These are phyloP conservation scores for Pandion haliaetus DNA, from an alignment of 2,113 vertebrate genomes.

Conservation along the genomic window DNA sequence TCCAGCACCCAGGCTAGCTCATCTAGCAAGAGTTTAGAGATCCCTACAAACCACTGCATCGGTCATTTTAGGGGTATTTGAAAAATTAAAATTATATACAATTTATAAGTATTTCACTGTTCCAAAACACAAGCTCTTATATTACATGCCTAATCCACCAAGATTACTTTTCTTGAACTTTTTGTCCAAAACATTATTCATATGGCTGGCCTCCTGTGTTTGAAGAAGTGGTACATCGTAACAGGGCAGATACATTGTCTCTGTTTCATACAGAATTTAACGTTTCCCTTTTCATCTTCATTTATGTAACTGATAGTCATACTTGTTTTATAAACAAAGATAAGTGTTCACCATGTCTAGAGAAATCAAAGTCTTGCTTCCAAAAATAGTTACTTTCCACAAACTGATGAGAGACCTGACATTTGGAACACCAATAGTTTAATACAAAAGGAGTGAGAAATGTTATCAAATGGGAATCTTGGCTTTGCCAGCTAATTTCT, in stretches of 20 bases:
- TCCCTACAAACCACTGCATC: background rate
- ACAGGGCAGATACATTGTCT: background rate
- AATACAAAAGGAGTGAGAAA: background rate
- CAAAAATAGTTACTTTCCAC: background rate
- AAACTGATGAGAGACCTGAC: background rate
- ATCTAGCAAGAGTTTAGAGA: background rate
- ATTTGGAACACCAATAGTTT: background rate
- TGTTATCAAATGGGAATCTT: background rate
- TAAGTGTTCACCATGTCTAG: background rate
- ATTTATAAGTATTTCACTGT: background rate
- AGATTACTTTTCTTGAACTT: background rate
- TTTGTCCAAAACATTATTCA: background rate
- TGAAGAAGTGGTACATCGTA: background rate
- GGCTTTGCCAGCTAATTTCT: background rate
- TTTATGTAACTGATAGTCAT: background rate
- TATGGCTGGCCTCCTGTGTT: background rate
- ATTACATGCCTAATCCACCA: background rate
- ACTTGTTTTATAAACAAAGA: background rate
- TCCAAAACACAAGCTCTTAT: background rate
- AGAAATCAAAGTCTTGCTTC: background rate
- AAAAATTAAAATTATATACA: background rate
- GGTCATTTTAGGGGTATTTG: background rate
- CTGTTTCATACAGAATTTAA: background rate
- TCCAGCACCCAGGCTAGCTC: constrained; percentile 48
- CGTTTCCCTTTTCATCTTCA: background rate